These are phyloP conservation scores for Hypanus sabinus DNA, from an alignment of 2,113 vertebrate species.

Conservation along the genomic window DNA sequence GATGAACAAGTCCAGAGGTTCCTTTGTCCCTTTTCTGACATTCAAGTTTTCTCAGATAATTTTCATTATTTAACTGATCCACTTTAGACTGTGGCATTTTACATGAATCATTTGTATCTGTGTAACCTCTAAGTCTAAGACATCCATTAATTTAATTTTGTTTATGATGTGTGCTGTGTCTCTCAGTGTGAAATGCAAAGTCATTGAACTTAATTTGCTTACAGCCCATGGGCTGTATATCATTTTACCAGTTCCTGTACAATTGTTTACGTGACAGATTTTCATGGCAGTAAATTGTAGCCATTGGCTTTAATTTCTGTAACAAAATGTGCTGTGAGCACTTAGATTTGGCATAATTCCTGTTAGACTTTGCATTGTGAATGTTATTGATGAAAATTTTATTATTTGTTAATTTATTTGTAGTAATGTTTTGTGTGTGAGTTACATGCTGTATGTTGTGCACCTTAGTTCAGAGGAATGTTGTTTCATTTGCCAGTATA, in stretches of 20 bases:
- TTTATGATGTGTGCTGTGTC: neutral
- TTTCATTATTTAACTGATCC: constrained; percentile 23
- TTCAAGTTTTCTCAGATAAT: constrained; percentile 30
- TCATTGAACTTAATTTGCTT: neutral
- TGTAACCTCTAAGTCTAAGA: neutral
- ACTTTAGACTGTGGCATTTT: neutral
- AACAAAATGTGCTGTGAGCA: neutral
- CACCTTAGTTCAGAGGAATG: too few relatives aligned
- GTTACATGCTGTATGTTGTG: too few relatives aligned
- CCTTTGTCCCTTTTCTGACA: neutral
- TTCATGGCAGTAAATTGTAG: neutral
- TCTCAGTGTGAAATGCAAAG: neutral
- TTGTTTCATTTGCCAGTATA: too few relatives aligned
- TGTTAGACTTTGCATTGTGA: too few relatives aligned
- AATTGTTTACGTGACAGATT: neutral
- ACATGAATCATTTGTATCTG: neutral
- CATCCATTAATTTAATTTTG: neutral
- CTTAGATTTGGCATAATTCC: neutral
- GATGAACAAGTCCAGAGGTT: neutral
- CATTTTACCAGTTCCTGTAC: neutral
- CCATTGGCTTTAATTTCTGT: neutral
- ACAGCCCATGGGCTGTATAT: neutral
- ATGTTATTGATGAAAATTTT: neutral
- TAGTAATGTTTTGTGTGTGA: too few relatives aligned
- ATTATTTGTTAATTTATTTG: too few relatives aligned